Evolutionary conservation across 2,888 invertebrate species (phyloP).

Genomic region (Vesta saturnalis): DNA sequence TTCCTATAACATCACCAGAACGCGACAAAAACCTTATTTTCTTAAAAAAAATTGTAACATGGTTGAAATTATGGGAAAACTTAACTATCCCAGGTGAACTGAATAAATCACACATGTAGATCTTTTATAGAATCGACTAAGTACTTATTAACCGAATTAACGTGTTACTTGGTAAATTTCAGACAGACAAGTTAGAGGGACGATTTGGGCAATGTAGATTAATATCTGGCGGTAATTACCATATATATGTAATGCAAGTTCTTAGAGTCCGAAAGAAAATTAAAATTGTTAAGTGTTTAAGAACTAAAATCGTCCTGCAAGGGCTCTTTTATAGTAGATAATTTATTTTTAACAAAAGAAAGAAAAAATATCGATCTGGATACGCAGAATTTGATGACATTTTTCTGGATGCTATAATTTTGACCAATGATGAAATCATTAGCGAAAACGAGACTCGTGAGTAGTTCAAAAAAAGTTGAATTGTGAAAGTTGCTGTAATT

Average conservation of each 20-base stretch:
- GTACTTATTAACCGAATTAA: slow-evolving; percentile 5
- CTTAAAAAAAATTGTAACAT: slow-evolving; percentile 10
- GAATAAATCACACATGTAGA: neutral
- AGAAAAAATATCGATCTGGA: too few species aligned
- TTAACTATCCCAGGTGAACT: slow-evolving; percentile 3
- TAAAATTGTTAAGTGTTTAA: slow-evolving; percentile 4
- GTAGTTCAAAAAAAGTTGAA: too few species aligned
- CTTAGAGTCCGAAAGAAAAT: neutral
- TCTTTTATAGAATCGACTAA: slow-evolving; percentile 8
- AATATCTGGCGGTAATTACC: slow-evolving; percentile 4
- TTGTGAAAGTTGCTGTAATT: too few species aligned
- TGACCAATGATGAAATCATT: too few species aligned
- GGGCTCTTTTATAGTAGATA: neutral
- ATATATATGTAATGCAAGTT: neutral
- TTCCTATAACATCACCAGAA: neutral
- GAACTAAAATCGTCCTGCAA: neutral
- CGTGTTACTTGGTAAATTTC: slow-evolving; percentile 12
- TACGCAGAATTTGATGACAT: too few species aligned
- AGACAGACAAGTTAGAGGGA: slow-evolving; percentile 19
- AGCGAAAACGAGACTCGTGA: too few species aligned
- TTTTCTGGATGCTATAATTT: too few species aligned
- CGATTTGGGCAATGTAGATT: slow-evolving; percentile 14
- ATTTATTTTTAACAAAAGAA: neutral
- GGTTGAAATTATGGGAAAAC: slow-evolving; percentile 13
- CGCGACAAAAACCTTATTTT: slow-evolving; percentile 16